Evolutionary conservation across 2,797 vertebrate genomes (phyloP), one percentile per base, ranked within the genome.

Genomic region (Hippoglossus hippoglossus): DNA sequence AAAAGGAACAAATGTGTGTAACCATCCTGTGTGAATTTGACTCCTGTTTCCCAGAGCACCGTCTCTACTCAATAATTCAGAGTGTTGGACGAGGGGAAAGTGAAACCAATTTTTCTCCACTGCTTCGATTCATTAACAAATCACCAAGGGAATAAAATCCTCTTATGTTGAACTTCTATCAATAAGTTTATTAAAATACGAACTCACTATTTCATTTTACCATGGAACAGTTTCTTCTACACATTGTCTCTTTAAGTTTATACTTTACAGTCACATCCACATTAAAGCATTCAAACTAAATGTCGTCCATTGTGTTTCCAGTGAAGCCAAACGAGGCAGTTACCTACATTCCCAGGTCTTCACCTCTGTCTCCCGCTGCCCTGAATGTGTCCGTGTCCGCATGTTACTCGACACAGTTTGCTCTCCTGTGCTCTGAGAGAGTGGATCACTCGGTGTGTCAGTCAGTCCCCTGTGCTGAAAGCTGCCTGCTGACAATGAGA

Each of bases 41-140:
- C 26, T 71, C 64, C 21, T 28, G 2, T 77, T 64, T 61, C 46
- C 21, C 31, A 4, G 49, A 10, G 15, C 22, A 31, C 51, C 36
- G 51, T 25, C 55, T 71, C 71, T 80, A 25, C 18, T 90, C 25
- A 55, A 91, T 91, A 75, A 91, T 92, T 90, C 15, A 92, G 75
- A 19, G 18, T 3, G 0, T 22, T n/a, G 18, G 68, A 79, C 11
- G 5, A 72, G 75, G 71, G 73, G 89, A 89, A 90, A 85, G 81
- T 85, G 85, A 89, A 80, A 84, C 87, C 74, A 1, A 16, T 3
- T 25, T 71, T 49, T 13, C 50, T 63, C 66, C 16, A 15, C 18
- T 21, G 19, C 47, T 31, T 47, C 50, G 39, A 62, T 63, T 61
- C 39, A 24, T 13, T n/a, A 39, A 49, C 51, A 25, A 36, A 63